Evolutionary conservation across 1,140 invertebrate species (phyloP), one percentile per base, ranked within the genome.

Genomic region (Drosophila busckii): DNA sequence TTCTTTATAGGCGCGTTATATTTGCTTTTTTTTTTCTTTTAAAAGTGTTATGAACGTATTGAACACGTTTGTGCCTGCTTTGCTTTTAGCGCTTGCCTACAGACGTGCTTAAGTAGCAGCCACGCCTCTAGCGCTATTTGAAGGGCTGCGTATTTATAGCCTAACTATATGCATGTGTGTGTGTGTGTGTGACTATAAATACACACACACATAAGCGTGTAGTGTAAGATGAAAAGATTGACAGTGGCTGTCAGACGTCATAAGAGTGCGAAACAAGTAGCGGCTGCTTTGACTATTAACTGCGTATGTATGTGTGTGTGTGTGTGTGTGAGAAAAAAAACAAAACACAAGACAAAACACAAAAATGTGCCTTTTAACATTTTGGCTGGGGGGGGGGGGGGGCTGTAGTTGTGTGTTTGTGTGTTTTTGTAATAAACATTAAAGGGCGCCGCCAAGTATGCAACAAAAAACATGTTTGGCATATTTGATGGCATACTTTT

Each of bases 401-500:
- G 2, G 16, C 4, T 0, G 29, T 2, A 9, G 17, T n/a, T n/a
- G n/a, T n/a, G 12, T 35, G 42, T 13, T 28, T 35, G 37, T 19
- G 20, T 6, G 40, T 46, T 40, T 61, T 41, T 38, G 58, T 40
- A 61, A 61, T 61, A 55, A 54, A 61, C 42, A 61, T 61, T 61
- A 55, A 38, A 41, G 50, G n/a, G 13, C 50, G 58, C 35, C 41
- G 42, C 42, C 32, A 61, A 61, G 58, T 55, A 54, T 55, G 50
- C 28, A 46, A 46, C 41, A 34, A 25, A n/a, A 56, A 66, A 80
- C 75, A 80, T 82, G 73, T 69, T 73, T 80, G 75, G 73, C 73
- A 80, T 80, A 80, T 80, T 80, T 80, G 73, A 80, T 80, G 73
- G 73, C 64, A 80, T 82, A 80, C 70, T 78, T 80, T 82, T 48